Evolutionary conservation across 2,113 vertebrate genomes (phyloP).

Genomic region (Carassius gibelio): DNA sequence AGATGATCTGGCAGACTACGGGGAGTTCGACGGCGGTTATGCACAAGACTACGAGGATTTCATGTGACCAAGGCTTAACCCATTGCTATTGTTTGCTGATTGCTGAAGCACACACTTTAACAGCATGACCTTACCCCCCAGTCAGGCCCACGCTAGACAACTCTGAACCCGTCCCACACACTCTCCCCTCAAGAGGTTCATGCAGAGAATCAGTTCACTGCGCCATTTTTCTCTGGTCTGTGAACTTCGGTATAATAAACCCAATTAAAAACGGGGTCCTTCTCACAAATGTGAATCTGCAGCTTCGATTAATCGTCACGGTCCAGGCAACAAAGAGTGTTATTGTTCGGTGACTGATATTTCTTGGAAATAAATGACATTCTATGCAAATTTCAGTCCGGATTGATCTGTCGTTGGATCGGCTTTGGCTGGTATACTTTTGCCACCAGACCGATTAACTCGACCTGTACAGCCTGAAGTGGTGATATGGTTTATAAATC

Average conservation of each 20-base stretch:
- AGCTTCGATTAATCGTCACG: constrained; percentile 31
- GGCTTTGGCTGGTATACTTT: background rate
- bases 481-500: background rate
- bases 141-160: constrained; percentile 47
- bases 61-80: constrained; percentile 79
- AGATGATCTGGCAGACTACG: constrained; percentile 86
- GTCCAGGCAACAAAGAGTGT: constrained; percentile 39
- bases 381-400: constrained; percentile 58
- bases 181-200: constrained; percentile 44
- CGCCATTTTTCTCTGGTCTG: constrained; percentile 11
- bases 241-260: constrained; percentile 32
- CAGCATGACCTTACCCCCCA: constrained; percentile 54
- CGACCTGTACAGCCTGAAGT: constrained; percentile 10
- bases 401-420: constrained; percentile 35
- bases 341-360: constrained; percentile 45
- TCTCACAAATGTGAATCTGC: constrained; percentile 21
- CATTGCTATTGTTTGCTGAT: constrained; percentile 17
- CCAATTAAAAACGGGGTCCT: background rate
- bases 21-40: constrained; percentile 83
- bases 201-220: constrained; percentile 32
- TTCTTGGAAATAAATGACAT: constrained; percentile 53
- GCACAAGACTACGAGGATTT: constrained; percentile 90
- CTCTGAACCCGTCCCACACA: constrained; percentile 46
- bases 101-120: constrained; percentile 43
- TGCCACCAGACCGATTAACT: constrained; percentile 1